Base-by-base conservation (phyloP, 2,113 vertebrate species). In the Apodemus sylvaticus region DNA sequence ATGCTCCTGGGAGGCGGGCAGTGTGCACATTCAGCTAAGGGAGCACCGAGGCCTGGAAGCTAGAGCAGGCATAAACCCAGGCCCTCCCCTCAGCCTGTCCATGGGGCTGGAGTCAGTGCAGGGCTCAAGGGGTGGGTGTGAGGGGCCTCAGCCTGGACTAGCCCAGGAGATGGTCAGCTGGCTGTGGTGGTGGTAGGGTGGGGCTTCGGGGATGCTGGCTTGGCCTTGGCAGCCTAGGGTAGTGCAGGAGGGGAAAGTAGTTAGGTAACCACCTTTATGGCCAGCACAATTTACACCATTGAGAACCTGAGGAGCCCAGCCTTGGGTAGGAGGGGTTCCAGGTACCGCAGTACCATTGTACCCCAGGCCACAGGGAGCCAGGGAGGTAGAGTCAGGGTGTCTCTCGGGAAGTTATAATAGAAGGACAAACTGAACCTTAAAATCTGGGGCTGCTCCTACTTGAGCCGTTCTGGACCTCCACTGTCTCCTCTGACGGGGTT, bases 151-250 rank as follows among this genome's bases (percentile, higher is more conserved):
- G 5, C 45, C 45, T 9, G n/a, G 8, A n/a, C 39, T 29, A 36
- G 73, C 12, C n/a, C 6, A n/a, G 60, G 11, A 51, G 62, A 29
- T n/a, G 58, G 12, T 53, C 36, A 85, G 39, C 26, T 86, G 83
- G 9, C 42, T 48, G 3, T 45, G 39, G 14, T 5, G 3, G n/a
- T n/a, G 6, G n/a, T 12, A 12, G 5, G 0, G 22, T 0, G 36
- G 10, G 39, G 14, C 78, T 60, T 26, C 3, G 0, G 39, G 42
- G 16, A 39, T 85, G 82, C 31, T 48, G 39, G 39, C 60, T 66
- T 31, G 64, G 10, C 42, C 9, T 20, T 66, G 60, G 31, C 9
- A 20, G n/a, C 36, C 68, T 66, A 53, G 22, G 34, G 68, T 71
- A 26, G 53, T 34, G 34, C 4, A 24, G 36, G 34, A 58, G 9